Evolutionary conservation across 2,888 invertebrate genomes (phyloP).

Genomic region (Stenodema calcarata): DNA sequence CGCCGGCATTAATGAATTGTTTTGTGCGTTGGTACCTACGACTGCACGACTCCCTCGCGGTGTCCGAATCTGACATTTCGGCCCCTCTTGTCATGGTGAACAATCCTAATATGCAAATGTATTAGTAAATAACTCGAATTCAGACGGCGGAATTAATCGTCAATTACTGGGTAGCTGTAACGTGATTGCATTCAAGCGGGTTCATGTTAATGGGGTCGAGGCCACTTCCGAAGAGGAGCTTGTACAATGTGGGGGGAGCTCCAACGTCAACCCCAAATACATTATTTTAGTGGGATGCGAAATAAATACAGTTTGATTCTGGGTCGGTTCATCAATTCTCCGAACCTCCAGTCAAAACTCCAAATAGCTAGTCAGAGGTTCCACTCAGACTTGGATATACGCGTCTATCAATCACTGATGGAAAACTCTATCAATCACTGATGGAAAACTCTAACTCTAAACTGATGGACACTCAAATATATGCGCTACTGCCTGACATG

Average conservation of each 20-base stretch:
- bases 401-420: no score
- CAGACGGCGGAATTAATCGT: conserved; percentile 20
- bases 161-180: not conserved
- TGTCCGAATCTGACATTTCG: conserved; percentile 15
- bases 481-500: no score
- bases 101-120: conserved; percentile 28
- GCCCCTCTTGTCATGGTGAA: conserved; percentile 23
- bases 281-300: no score
- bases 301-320: no score
- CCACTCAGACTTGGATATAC: no score
- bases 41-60: not conserved
- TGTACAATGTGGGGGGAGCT: not conserved
- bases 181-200: not conserved
- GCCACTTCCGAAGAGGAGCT: not conserved
- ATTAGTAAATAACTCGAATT: conserved; percentile 34
- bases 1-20: conserved; percentile 1
- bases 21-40: conserved; percentile 4
- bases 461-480: no score
- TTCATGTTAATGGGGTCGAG: not conserved
- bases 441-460: no score
- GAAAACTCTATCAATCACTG: no score
- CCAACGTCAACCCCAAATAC: no score
- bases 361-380: no score
- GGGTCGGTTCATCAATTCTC: no score
- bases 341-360: no score